phyloP scores from a whole-genome alignment of 1,140 invertebrate species.

The Zaprionus gabonicus region DNA sequence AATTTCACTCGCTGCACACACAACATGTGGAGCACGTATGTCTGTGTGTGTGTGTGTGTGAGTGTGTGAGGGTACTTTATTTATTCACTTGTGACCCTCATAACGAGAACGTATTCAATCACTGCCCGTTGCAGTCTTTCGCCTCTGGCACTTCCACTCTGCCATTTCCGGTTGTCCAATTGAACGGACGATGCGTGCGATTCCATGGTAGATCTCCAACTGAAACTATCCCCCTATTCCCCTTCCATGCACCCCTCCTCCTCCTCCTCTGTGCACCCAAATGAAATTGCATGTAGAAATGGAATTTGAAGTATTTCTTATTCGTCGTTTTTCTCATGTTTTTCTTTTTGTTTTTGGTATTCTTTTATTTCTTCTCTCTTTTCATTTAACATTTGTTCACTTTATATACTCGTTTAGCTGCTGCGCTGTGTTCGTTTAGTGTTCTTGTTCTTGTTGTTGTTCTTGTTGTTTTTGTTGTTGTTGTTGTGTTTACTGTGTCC shows the following conservation, averaged over 20 bases:
- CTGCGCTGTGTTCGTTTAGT: slow-evolving; percentile 42
- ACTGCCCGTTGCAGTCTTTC: slow-evolving; percentile 42
- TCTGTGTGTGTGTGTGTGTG: slow-evolving; percentile 16
- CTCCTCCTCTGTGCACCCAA: slow-evolving; percentile 1
- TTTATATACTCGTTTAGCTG: slow-evolving; percentile 72
- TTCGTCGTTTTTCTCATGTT: slow-evolving; percentile 23
- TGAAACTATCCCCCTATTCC: background rate
- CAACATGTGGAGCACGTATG: background rate
- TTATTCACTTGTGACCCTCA: slow-evolving; percentile 55
- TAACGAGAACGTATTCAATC: slow-evolving; percentile 58
- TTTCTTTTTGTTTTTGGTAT: slow-evolving; percentile 18
- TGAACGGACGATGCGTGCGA: slow-evolving; percentile 34
- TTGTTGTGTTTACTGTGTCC: slow-evolving; percentile 53
- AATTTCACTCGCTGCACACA: slow-evolving; percentile 40
- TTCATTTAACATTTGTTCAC: slow-evolving; percentile 71
- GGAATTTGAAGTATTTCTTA: slow-evolving; percentile 41
- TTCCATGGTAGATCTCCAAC: background rate
- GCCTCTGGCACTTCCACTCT: slow-evolving; percentile 36
- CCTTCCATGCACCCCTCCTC: slow-evolving; percentile 1
- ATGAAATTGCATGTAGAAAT: slow-evolving; percentile 50
- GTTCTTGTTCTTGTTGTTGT: slow-evolving; percentile 24
- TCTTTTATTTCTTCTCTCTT: slow-evolving; percentile 46
- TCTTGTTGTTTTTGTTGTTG: too few relatives aligned
- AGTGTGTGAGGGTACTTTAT: slow-evolving; percentile 26
- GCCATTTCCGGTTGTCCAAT: slow-evolving; percentile 67